Evolutionary conservation across 35 echinoderm and acorn worm species (phyloP).

Genomic region (Hemicentrotus pulcherrimus): DNA sequence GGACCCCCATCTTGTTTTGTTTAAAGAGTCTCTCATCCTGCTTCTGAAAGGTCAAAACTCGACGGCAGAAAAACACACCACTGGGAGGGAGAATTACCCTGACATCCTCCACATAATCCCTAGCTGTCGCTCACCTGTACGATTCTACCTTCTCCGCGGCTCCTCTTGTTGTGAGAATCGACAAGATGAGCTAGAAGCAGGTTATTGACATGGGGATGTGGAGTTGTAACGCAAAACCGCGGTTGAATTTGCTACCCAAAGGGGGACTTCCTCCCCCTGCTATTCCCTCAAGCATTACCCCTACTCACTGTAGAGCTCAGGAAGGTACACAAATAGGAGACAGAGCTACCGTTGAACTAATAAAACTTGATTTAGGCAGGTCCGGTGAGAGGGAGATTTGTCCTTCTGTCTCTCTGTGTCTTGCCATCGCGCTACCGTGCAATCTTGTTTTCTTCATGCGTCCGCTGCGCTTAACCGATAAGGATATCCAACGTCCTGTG

Average conservation of each 20-base stretch:
- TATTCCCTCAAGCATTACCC: not conserved
- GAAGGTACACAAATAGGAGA: not conserved
- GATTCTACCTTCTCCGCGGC: not conserved
- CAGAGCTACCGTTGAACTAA: not conserved
- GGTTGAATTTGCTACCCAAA: not conserved
- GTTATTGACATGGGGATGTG: constrained; percentile 1
- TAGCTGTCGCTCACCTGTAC: not conserved
- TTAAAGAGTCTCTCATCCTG: not conserved
- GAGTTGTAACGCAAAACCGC: not conserved
- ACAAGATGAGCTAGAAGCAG: not conserved
- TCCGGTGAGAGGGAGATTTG: not conserved
- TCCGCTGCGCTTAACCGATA: constrained; percentile 14
- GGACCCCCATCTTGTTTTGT: constrained; percentile 16
- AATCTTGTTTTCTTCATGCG: constrained; percentile 18
- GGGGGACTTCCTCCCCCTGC: not conserved
- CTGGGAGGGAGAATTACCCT: constrained; percentile 8
- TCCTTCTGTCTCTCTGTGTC: not conserved
- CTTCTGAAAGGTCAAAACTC: not conserved
- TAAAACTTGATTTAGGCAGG: constrained; percentile 11
- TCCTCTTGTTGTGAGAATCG: not conserved
- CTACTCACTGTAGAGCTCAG: not conserved
- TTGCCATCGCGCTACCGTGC: not conserved
- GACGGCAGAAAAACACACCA: not conserved
- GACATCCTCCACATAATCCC: not conserved
- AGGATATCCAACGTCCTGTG: not conserved